These are phyloP conservation scores for Aporrectodea caliginosa DNA, from an alignment of 1,140 invertebrate species.

Conservation along the genomic window DNA sequence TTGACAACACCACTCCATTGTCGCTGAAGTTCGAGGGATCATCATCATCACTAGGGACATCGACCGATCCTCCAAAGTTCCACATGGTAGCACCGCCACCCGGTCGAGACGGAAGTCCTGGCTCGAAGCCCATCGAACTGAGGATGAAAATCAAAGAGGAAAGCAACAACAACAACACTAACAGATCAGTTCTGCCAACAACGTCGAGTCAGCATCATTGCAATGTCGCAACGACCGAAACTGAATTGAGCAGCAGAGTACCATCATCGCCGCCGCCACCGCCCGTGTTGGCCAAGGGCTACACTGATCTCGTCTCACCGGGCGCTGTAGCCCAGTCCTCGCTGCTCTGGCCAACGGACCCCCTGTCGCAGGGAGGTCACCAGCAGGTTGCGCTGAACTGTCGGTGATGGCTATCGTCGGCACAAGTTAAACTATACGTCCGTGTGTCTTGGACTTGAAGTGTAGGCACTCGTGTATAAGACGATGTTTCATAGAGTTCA, in stretches of 20 bases:
- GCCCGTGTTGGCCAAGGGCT: background rate
- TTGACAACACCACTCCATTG: background rate
- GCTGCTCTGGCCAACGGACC: background rate
- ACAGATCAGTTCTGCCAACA: background rate
- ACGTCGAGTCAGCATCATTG: background rate
- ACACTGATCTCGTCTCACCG: background rate
- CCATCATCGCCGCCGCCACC: too few species aligned
- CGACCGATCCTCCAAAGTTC: background rate
- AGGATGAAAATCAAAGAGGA: background rate
- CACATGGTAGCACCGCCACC: background rate
- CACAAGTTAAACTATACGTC: too few species aligned
- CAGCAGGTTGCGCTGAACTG: conserved; percentile 7
- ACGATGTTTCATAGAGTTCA: too few species aligned
- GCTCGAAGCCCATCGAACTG: background rate
- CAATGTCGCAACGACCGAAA: background rate
- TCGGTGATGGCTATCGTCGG: too few species aligned
- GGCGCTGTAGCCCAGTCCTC: background rate
- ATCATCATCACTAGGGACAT: too few species aligned
- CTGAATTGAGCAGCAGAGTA: too few species aligned
- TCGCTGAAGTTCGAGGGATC: background rate
- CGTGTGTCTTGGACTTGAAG: too few species aligned
- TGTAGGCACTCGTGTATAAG: too few species aligned
- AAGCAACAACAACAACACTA: background rate
- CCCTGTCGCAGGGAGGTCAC: background rate
- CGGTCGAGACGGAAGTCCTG: background rate